These are phyloP conservation scores for Carterocephalus palaemon DNA, from an alignment of 2,888 invertebrate genomes.

Conservation along the genomic window DNA sequence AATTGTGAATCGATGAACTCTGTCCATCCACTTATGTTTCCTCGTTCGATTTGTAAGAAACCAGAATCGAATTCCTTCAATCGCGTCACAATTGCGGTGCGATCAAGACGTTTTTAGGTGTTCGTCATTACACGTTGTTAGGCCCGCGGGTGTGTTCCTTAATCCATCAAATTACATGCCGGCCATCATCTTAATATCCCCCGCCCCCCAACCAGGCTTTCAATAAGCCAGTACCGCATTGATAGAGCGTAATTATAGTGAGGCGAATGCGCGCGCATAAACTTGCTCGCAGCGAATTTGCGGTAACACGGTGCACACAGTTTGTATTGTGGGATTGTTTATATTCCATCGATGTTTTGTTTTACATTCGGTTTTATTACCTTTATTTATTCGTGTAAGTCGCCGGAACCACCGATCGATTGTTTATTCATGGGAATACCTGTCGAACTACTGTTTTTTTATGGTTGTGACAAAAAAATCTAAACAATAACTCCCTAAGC, in stretches of 20 bases:
- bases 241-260: conserved; percentile 75
- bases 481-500: conserved; percentile 9
- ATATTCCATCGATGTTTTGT: conserved; percentile 35
- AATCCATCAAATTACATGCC: conserved; percentile 76
- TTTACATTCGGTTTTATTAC: conserved; percentile 11
- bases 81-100: conserved; percentile 23
- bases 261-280: conserved; percentile 45
- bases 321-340: conserved; percentile 61
- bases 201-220: conserved; percentile 70
- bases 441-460: conserved; percentile 11
- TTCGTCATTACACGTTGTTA: conserved; percentile 62
- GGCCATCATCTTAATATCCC: conserved; percentile 73
- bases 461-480: conserved; percentile 12
- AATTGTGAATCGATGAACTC: background rate
- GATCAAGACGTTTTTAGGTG: conserved; percentile 57
- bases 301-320: conserved; percentile 50
- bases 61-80: conserved; percentile 8
- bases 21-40: conserved; percentile 1
- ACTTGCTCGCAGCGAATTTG: conserved; percentile 61
- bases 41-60: conserved; percentile 3
- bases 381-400: conserved; percentile 13
- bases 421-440: conserved; percentile 17
- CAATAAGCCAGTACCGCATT: conserved; percentile 75
- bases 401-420: conserved; percentile 8
- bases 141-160: conserved; percentile 69